Percentiles rank a stretch among this genome's conserved stretches.
Conservation (phyloP, 2,888 invertebrate genomes). For the Microctonus hyperodae region DNA sequence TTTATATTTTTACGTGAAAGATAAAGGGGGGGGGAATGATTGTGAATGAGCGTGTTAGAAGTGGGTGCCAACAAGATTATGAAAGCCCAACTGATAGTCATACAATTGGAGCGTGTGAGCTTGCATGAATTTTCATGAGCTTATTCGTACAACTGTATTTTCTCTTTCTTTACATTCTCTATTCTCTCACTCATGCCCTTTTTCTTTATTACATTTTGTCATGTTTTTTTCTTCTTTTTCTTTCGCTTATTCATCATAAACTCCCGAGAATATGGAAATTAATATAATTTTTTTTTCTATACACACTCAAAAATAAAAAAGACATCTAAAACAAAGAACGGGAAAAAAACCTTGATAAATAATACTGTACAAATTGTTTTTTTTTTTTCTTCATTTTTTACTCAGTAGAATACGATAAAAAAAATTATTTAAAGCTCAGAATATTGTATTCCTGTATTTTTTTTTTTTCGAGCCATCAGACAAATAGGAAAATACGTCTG, state of each 20-base stretch:
- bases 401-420: neutral
- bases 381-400: neutral
- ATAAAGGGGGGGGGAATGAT: neutral
- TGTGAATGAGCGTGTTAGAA: neutral
- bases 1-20: neutral
- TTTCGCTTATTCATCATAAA: too few relatives aligned
- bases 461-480: neutral
- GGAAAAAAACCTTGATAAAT: too few relatives aligned
- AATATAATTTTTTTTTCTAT: too few relatives aligned
- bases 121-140: neutral
- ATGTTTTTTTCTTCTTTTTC: neutral
- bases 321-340: too few relatives aligned
- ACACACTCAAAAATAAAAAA: too few relatives aligned
- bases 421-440: neutral
- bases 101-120: neutral
- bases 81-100: neutral
- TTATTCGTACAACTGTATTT: neutral
- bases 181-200: too few relatives aligned
- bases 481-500: neutral
- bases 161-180: neutral
- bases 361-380: too few relatives aligned
- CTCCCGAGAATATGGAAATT: too few relatives aligned
- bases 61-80: neutral
- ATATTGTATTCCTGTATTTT: neutral
- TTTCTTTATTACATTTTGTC: too few relatives aligned